Base-by-base conservation (phyloP, 1,140 invertebrate species). In the Aphidius gifuensis region DNA sequence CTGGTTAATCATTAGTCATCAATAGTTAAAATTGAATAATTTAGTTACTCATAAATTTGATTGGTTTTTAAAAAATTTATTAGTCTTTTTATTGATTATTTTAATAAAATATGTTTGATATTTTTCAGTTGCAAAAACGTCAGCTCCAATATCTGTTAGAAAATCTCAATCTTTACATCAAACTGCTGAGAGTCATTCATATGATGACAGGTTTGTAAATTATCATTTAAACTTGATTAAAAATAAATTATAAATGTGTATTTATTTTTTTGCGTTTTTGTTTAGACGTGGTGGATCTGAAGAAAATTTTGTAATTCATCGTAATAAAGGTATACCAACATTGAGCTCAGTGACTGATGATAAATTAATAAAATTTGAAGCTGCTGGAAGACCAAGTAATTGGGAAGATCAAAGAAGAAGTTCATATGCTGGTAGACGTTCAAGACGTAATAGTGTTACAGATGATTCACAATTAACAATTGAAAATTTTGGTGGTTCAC, bases 401-500 rank as follows among this genome's bases (percentile, higher is more conserved):
- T 92, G 90, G 90, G 88, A 89, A 77, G 88, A 90, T 60, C 81
- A 83, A 67, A 85, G 87, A 69, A 83, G 87, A 74, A 83, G 82
- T 43, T 89, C 87, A 69, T 92, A 89, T 75, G 91, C 91, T 48
- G 92, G 90, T 53, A 84, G 92, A 50, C 84, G 92, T 40, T 94
- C 92, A 8, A 82, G 93, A 43, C 83, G 92, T 50, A 92, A 93
- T 74, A 94, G 92, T 49, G 84, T 92, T 53, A 88, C 89, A 46
- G 93, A 94, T 72, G 92, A 94, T 72, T 94, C 92, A 40, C 89
- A 94, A 77, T 79, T 96, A 64, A 94, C 92, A 0, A 90, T 94
- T 40, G 93, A 96, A 82, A 94, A 96, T 78, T 94, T 96, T 80
- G 92, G 93, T 40, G 93, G 92, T 53, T 91, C 87, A 69, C 90